Evolutionary conservation across 1,140 invertebrate species (phyloP).

Genomic region (Eumeta japonica): DNA sequence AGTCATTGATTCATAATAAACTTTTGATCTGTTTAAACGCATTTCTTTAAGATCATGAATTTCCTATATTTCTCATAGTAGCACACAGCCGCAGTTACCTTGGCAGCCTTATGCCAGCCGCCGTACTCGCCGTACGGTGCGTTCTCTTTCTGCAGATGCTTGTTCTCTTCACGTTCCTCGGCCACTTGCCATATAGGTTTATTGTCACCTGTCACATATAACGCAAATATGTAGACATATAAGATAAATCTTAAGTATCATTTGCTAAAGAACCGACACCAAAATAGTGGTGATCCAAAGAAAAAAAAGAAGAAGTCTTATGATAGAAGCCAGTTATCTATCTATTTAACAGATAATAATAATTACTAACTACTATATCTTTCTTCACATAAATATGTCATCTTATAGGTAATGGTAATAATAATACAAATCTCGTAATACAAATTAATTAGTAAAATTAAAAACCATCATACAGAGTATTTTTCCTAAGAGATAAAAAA

Average conservation of each 20-base stretch:
- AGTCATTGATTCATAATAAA: no score
- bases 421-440: not conserved
- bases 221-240: no score
- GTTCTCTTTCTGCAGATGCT: conserved; percentile 87
- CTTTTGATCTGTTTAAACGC: no score
- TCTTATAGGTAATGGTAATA: not conserved
- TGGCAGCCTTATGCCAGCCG: conserved; percentile 98
- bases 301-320: no score
- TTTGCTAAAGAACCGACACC: not conserved
- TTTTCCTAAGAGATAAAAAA: no score
- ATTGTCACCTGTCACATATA: conserved; percentile 90
- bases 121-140: conserved; percentile 92
- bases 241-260: not conserved
- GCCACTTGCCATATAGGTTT: conserved; percentile 99
- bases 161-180: conserved; percentile 95
- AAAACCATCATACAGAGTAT: no score
- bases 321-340: no score
- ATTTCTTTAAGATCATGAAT: no score
- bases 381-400: not conserved
- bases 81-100: conserved; percentile 45
- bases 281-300: not conserved
- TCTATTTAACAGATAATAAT: no score
- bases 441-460: no score
- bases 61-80: not conserved
- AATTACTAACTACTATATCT: not conserved